Base-by-base conservation (phyloP, 2,797 vertebrate genomes). In the Lepus oiostolus region DNA sequence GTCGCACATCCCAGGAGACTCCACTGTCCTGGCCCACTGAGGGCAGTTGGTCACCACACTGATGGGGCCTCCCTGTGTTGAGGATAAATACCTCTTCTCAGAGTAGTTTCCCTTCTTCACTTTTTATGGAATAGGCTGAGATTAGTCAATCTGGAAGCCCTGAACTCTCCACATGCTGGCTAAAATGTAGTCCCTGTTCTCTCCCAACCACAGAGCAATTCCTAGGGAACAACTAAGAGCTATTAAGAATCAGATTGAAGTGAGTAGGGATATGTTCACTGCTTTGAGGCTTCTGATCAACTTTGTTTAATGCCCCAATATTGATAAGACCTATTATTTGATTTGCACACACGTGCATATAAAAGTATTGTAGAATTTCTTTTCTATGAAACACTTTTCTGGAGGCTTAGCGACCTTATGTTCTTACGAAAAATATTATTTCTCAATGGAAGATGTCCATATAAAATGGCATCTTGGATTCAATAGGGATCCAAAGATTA, bases 401-500 rank as follows among this genome's bases (percentile, higher is more conserved):
- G 42, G 76, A 28, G 79, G 26, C 9, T 52, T 83, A 71, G 9
- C 9, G 77, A 42, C 24, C 8, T 1, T 47, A 30, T 83, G n/a
- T 93, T 17, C 63, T 38, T 76, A 32, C 38, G 5, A 62, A 77
- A 80, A 91, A 58, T 68, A 19, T 63, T 32, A 58, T 97, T 98
- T 94, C 95, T 97, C 96, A 96, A 95, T 96, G 96, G 95, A 96
- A 98, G 92, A 60, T 97, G 96, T 95, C 94, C 97, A 84, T 95
- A 90, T 96, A 95, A 96, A 95, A 88, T 90, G 95, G 75, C 13
- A 67, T 35, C 38, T 85, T 93, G 92, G 91, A 97, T 63, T 52
- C 76, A 96, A 82, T 83, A 97, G 90, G 87, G 65, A 79, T 91
- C 58, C 67, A 76, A 58, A 88, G 65, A 85, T 67, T 38, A 76